A percentile compares a stretch with the other conserved stretches of the same genome.
Conservation (phyloP, 2,797 vertebrate genomes). For the Acridotheres tristis region DNA sequence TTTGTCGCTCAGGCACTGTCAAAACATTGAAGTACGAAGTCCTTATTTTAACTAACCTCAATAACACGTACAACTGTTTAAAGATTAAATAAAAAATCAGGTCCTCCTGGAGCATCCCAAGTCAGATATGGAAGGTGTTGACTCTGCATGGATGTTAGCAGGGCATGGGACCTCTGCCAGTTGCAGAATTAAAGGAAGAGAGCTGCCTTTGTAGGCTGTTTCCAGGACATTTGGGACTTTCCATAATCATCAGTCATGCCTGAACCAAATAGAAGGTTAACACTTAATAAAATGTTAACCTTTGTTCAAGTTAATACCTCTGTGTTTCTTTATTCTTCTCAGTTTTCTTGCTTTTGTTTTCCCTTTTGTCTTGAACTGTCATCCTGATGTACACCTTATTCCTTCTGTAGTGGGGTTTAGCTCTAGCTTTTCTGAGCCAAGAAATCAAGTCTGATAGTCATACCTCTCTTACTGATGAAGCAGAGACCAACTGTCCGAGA, state of each 20-base stretch:
- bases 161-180: not conserved
- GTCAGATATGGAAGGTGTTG: not conserved
- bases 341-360: not conserved
- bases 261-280: not conserved
- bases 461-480: not conserved
- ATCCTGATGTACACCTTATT: not conserved
- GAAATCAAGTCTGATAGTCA: not conserved
- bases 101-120: not conserved
- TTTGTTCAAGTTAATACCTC: not conserved
- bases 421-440: not conserved
- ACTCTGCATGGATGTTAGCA: not conserved
- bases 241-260: not conserved
- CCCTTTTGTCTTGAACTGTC: not conserved
- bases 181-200: not conserved
- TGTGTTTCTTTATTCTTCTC: not conserved
- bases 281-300: not conserved
- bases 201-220: not conserved
- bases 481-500: not conserved
- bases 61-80: not conserved
- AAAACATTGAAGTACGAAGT: not conserved
- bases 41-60: not conserved
- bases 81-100: not conserved
- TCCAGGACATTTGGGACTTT: not conserved
- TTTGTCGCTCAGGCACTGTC: not conserved
- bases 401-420: not conserved